Evolutionary conservation across 1,140 invertebrate genomes (phyloP), one percentile per base, ranked within the genome.

Genomic region (Drosophila kikkawai): DNA sequence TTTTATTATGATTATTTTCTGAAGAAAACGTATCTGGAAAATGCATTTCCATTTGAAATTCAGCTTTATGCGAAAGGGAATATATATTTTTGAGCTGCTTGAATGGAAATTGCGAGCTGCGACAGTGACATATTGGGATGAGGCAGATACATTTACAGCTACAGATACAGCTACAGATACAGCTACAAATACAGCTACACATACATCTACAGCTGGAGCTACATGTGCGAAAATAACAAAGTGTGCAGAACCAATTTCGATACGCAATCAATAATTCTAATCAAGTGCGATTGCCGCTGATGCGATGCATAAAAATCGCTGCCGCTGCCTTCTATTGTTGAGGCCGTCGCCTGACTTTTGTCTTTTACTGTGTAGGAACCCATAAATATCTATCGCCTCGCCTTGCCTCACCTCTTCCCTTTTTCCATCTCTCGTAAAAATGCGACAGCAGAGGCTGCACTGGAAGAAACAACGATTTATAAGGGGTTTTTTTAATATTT

Each of bases 231-330:
- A 78, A 69, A 78, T 81, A 81, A 84, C 68, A 75, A 56, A 75
- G 69, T 74, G 75, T 78, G 75, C 76, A 71, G 51, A 78, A 78
- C 55, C 85, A 85, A 90, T 88, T 88, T 88, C 85, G 85, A 68
- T 85, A 76, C 78, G 85, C 85, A 85, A 88, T 88, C 85, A 88
- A 88, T 88, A 88, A 88, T 88, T 90, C 85, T 79, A 88, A 88
- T 88, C 85, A 88, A 88, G 85, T 85, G 81, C 85, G 84, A 88
- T 85, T 88, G 84, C 70, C 55, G 61, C 69, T 69, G 81, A 57
- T 58, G 82, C 81, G 82, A 50, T 69, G 82, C 81, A 84, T 84
- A 80, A 77, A 84, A 84, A 71, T 83, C 61, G 71, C 51, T 42
- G 66, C 61, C 69, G 71, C 42, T 45, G 44, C 55, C 29, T 17